phyloP scores from a whole-genome alignment of 2,113 vertebrate species.

The Podarcis cretensis region DNA sequence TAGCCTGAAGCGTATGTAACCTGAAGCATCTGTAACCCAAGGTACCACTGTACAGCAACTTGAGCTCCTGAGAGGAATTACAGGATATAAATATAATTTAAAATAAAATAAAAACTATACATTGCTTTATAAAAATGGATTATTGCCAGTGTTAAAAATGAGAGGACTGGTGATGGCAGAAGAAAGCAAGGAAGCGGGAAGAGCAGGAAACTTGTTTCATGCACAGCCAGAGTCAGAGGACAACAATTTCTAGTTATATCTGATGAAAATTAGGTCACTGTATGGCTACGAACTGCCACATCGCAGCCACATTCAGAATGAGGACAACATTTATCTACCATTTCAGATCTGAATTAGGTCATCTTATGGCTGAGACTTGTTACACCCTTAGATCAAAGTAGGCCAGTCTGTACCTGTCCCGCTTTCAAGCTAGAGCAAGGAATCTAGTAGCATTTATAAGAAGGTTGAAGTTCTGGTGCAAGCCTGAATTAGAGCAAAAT shows the following conservation, averaged over 20 bases:
- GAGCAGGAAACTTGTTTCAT: neutral
- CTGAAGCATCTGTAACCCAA: no score
- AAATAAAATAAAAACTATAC: no score
- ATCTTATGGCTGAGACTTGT: slow-evolving; percentile 15
- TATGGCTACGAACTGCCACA: slow-evolving; percentile 12
- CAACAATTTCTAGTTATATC: neutral
- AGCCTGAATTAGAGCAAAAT: neutral
- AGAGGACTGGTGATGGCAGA: no score
- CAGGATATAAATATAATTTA: no score
- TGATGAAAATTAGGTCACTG: slow-evolving; percentile 61
- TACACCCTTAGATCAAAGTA: slow-evolving; percentile 52
- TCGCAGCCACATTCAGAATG: neutral
- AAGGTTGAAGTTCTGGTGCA: neutral
- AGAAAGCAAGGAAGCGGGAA: no score
- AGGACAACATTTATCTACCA: neutral
- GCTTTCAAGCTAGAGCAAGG: slow-evolving; percentile 31
- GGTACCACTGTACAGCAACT: no score
- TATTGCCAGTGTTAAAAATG: no score
- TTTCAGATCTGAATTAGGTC: neutral
- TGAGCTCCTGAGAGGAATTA: no score
- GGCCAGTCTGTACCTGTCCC: slow-evolving; percentile 51
- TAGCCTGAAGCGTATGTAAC: no score
- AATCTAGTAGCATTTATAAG: neutral
- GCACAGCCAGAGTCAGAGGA: slow-evolving; percentile 2
- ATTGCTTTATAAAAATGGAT: no score